phyloP scores from a whole-genome alignment of 2,888 invertebrate genomes.

The Pristionchus entomophagus region DNA sequence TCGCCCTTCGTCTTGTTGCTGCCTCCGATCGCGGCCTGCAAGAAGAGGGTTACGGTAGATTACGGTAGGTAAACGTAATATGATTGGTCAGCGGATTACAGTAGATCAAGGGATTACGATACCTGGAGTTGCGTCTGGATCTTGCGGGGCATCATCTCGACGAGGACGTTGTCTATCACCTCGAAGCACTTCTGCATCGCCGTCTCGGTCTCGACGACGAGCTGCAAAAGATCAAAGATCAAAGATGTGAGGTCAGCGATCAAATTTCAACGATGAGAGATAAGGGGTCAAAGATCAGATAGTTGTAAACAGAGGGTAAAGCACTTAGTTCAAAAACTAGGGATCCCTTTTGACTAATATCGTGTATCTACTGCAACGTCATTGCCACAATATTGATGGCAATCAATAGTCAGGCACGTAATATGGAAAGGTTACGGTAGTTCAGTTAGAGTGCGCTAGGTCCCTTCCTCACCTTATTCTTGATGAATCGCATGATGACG shows the following conservation, averaged over 20 bases:
- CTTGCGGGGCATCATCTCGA: conserved; percentile 25
- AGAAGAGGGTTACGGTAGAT: neutral
- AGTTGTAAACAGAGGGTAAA: no score
- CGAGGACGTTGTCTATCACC: conserved; percentile 44
- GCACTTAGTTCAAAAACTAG: no score
- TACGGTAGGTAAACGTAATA: no score
- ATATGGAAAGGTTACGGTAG: neutral
- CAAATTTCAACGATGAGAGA: conserved; percentile 14
- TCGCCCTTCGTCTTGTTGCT: neutral
- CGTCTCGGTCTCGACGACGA: neutral
- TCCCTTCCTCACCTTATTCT: neutral
- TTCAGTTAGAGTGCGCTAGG: neutral
- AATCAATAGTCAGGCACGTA: no score
- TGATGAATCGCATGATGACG: conserved; percentile 1
- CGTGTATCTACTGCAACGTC: no score
- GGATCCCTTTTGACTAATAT: no score
- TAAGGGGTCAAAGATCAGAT: no score
- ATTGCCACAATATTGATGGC: neutral
- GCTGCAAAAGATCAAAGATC: neutral
- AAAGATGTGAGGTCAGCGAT: no score
- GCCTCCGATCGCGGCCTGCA: neutral
- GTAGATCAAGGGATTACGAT: neutral
- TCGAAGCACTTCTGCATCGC: conserved; percentile 43
- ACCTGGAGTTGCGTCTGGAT: conserved; percentile 25
- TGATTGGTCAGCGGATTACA: no score